Evolutionary conservation across 2,888 invertebrate species (phyloP), one percentile per base, ranked within the genome.

Genomic region (Caenorhabditis virilis): DNA sequence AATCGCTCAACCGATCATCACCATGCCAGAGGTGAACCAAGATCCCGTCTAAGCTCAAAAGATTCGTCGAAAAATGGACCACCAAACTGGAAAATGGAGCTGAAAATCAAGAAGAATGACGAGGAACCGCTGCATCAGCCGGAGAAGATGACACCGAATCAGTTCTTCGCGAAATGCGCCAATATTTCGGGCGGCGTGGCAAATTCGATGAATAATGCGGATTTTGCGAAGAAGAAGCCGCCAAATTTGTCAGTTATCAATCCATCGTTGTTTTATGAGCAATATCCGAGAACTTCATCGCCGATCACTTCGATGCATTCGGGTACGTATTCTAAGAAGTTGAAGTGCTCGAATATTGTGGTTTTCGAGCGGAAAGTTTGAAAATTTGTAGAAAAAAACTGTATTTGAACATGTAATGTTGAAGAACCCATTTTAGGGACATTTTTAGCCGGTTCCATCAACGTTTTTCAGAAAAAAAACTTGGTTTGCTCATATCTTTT

Each of bases 31-130:
- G 6, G 7, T 22, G 49, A 25, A 2, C 11, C 18, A 26, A 50
- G 51, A 18, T 41, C 47, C 9, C 50, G 61, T n/a, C 4, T 39
- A 20, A 54, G 54, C 3, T 23, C 58, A 9, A 43, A 45, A 35
- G 53, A 63, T 20, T 13, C 43, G 2, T 22, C 18, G 15, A 55
- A 59, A 30, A 38, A 42, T 1, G 26, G 47, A 4, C 65, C 65
- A 13, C 65, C 65, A 4, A 59, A 55, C 2, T 65, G 65, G 65
- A 65, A 65, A 39, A 65, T 65, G 65, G 65, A 65, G 23, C 26
- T 65, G 33, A 51, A 54, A n/a, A 47, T 55, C 22, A 59, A 56
- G 36, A 35, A 47, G 2, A 38, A 50, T 13, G 26, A 46, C 9
- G 42, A 23, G 22, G 36, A 47, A 22, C 3, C 22, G 5, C 23